A percentile compares a stretch with the other conserved stretches of the same genome.
Conservation (phyloP, 2,113 vertebrate species). For the Anolis sagrei region DNA sequence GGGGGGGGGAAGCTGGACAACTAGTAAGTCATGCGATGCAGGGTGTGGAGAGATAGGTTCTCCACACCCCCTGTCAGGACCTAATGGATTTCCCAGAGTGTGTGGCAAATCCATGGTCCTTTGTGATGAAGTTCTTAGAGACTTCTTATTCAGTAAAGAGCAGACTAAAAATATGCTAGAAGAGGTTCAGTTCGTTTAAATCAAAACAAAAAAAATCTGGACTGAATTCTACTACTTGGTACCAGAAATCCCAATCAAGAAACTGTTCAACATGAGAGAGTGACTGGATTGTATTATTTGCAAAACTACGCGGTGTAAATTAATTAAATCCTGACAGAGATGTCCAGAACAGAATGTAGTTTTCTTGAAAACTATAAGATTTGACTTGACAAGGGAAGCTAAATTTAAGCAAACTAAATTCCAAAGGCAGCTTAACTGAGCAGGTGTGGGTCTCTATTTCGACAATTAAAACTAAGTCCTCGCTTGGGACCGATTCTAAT, state of each 20-base stretch:
- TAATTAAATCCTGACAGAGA: background rate
- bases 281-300: background rate
- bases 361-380: background rate
- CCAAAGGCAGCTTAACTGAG: background rate
- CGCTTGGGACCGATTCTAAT: background rate
- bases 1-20: no score
- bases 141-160: no score
- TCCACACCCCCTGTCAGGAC: no score
- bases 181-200: background rate
- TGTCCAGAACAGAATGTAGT: background rate
- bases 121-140: no score
- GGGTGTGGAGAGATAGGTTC: no score
- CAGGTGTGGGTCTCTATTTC: background rate
- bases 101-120: no score
- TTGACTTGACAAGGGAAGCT: background rate
- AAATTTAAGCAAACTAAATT: slow-evolving; percentile 6
- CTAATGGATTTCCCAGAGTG: no score
- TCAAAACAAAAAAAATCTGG: background rate
- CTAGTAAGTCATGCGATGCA: no score
- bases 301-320: background rate
- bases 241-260: background rate
- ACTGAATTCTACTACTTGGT: background rate
- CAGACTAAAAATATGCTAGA: background rate
- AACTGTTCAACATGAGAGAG: background rate
- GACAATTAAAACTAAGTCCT: background rate